These are phyloP conservation scores for Dicranocentrus wangi DNA, from an alignment of 2,888 invertebrate genomes.

Conservation along the genomic window DNA sequence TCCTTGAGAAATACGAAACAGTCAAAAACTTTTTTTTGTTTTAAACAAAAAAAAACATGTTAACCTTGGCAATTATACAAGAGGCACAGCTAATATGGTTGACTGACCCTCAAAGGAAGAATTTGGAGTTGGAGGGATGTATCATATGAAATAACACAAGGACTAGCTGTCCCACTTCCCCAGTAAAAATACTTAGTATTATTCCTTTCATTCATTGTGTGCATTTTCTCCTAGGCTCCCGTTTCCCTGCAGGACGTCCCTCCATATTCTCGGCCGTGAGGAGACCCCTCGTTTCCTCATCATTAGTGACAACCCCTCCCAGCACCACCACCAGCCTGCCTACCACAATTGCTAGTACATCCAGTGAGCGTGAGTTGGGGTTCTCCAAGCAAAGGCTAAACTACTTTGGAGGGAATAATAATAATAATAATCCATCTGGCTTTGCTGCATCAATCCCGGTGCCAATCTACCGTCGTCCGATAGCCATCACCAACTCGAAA, in stretches of 20 bases:
- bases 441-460: conserved; percentile 66
- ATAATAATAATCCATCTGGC: conserved; percentile 51
- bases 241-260: conserved; percentile 72
- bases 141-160: too few species aligned
- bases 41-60: too few species aligned
- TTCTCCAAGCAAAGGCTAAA: background rate
- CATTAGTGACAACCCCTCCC: background rate
- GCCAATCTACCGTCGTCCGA: conserved; percentile 67
- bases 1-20: too few species aligned
- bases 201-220: too few species aligned
- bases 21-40: too few species aligned
- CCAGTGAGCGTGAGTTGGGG: background rate
- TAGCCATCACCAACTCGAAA: conserved; percentile 3
- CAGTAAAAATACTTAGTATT: too few species aligned
- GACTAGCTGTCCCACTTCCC: too few species aligned
- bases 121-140: background rate
- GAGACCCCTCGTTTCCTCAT: conserved; percentile 18
- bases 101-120: background rate
- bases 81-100: background rate
- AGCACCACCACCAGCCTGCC: conserved; percentile 19
- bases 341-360: conserved; percentile 1
- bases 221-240: conserved; percentile 65
- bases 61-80: too few species aligned
- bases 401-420: background rate
- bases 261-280: conserved; percentile 58